These are phyloP conservation scores for Brassicogethes aeneus DNA, from an alignment of 2,888 invertebrate genomes.

Conservation along the genomic window DNA sequence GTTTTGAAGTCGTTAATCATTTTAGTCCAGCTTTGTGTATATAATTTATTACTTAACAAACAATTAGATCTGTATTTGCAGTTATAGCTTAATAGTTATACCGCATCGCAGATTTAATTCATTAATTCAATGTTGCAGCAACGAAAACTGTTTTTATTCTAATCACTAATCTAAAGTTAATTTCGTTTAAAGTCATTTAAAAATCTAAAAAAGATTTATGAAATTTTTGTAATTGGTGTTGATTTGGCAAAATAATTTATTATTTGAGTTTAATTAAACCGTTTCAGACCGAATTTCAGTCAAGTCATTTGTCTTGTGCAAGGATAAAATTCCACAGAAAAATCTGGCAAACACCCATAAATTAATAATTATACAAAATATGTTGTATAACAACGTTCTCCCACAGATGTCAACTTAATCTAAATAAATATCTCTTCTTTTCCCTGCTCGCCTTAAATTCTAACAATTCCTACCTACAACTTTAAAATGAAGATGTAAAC, in stretches of 20 bases:
- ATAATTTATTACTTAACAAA: conserved; percentile 22
- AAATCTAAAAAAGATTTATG: too few species aligned
- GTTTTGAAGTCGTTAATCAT: conserved; percentile 25
- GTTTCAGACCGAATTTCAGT: too few species aligned
- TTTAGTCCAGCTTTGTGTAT: conserved; percentile 28
- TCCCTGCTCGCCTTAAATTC: conserved; percentile 30
- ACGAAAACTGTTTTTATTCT: background rate
- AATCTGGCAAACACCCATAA: conserved; percentile 21
- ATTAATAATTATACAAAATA: conserved; percentile 28
- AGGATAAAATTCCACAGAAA: conserved; percentile 6
- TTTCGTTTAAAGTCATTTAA: too few species aligned
- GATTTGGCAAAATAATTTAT: too few species aligned
- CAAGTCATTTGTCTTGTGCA: too few species aligned
- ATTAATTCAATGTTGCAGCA: background rate
- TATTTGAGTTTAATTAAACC: too few species aligned
- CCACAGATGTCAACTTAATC: conserved; percentile 35
- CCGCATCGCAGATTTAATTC: background rate
- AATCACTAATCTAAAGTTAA: too few species aligned
- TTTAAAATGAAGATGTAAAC: conserved; percentile 35
- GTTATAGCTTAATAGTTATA: conserved; percentile 2
- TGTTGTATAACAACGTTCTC: conserved; percentile 24
- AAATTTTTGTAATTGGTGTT: too few species aligned
- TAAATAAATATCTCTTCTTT: conserved; percentile 34
- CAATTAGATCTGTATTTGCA: conserved; percentile 5
- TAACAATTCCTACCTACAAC: conserved; percentile 31